Conservation (phyloP, 2,888 invertebrate genomes). For the Nemoura dubitans region DNA sequence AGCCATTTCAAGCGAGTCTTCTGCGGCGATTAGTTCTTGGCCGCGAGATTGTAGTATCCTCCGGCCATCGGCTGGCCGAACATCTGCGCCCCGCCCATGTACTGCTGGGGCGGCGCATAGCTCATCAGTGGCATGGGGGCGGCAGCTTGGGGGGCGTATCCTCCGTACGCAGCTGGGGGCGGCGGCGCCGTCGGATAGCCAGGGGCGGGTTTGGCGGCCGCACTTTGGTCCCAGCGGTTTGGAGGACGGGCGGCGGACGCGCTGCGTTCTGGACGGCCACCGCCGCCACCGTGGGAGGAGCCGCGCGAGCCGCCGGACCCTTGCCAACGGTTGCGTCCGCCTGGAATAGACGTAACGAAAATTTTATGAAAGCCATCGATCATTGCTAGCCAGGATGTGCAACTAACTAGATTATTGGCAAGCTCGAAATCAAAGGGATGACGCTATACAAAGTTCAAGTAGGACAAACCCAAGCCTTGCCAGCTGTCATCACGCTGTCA, state of each 20-base stretch:
- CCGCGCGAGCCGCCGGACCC: not conserved
- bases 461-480: too few relatives aligned
- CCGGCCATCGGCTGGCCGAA: not conserved
- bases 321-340: slow-evolving; percentile 59
- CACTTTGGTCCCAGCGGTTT: slow-evolving; percentile 43
- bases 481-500: too few relatives aligned
- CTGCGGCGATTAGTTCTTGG: slow-evolving; percentile 22
- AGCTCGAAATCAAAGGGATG: not conserved
- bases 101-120: slow-evolving; percentile 9
- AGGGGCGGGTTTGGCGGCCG: slow-evolving; percentile 43
- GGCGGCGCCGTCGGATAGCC: slow-evolving; percentile 39
- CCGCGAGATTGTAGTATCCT: slow-evolving; percentile 21
- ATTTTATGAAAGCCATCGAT: too few relatives aligned
- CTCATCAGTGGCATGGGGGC: slow-evolving; percentile 31
- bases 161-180: slow-evolving; percentile 16
- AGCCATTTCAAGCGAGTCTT: not conserved
- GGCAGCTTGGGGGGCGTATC: slow-evolving; percentile 42
- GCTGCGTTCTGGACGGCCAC: slow-evolving; percentile 43
- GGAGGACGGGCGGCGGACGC: slow-evolving; percentile 39
- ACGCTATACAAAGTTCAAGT: too few relatives aligned
- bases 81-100: not conserved
- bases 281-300: slow-evolving; percentile 33
- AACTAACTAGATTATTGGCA: not conserved
- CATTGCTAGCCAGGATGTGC: too few relatives aligned
- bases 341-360: slow-evolving; percentile 48